Evolutionary conservation across 2,888 invertebrate genomes (phyloP).

Genomic region (Drosophila sordidapex): DNA sequence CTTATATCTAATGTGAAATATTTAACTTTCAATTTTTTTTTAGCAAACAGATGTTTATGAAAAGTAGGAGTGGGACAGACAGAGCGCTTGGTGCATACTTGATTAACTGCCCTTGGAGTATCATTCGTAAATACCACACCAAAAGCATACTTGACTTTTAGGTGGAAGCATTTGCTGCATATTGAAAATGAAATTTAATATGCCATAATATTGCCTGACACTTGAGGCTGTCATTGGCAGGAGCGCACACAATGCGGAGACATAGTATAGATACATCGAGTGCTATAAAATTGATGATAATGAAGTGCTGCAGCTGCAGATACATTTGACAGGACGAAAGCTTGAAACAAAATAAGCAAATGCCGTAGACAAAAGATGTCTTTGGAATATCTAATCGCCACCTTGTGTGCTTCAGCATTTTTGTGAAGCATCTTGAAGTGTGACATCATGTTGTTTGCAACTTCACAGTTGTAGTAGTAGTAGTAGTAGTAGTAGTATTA

Average conservation of each 20-base stretch:
- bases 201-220: constrained; percentile 68
- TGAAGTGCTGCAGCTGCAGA: constrained; percentile 68
- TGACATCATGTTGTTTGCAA: constrained; percentile 57
- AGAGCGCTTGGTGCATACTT: constrained; percentile 27
- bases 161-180: constrained; percentile 12
- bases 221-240: constrained; percentile 65
- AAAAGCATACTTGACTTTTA: constrained; percentile 53
- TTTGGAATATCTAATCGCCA: constrained; percentile 44
- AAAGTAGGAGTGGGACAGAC: constrained; percentile 3
- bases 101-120: constrained; percentile 62
- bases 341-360: constrained; percentile 68
- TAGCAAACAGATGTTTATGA: constrained; percentile 32
- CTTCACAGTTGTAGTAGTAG: constrained; percentile 10
- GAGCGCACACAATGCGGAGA: constrained; percentile 7
- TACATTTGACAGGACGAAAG: constrained; percentile 66
- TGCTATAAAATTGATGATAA: constrained; percentile 61
- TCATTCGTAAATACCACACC: constrained; percentile 28
- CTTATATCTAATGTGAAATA: background rate
- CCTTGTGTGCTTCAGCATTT: constrained; percentile 55
- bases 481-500: background rate
- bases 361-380: constrained; percentile 60
- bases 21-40: background rate
- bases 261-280: constrained; percentile 12
- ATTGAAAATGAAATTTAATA: constrained; percentile 63
- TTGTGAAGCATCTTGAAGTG: constrained; percentile 65